Evolutionary conservation across 2,888 invertebrate species (phyloP), one percentile per base, ranked within the genome.

Genomic region (Erebia epiphron): DNA sequence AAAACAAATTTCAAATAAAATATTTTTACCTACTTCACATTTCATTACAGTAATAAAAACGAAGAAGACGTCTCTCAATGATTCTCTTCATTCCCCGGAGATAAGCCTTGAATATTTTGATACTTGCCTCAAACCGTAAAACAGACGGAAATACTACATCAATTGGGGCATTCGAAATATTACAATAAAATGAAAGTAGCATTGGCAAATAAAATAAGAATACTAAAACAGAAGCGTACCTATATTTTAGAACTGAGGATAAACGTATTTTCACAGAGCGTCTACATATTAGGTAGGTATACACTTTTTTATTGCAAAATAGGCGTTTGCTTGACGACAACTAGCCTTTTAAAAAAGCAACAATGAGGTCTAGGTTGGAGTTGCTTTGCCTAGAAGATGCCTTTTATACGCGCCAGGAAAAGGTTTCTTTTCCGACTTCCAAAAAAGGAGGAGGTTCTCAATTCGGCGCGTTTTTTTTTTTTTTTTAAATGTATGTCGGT

Each of bases 81-180:
- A 66, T 56, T 66, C 65, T 56, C 56, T 66, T 66, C 65, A 56
- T 43, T 66, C 65, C 65, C 65, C 18, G 18, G 56, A 66, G 56
- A 66, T 66, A 56, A 66, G 56, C 56, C 65, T 66, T 66, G 65
- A 66, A 66, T 66, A 66, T 66, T 66, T 66, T 66, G 65, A 66
- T 66, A 56, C 57, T 54, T 66, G 56, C 56, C 46, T 18, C 14
- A 21, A 66, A 1, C 43, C 21, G 57, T 66, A 66, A 66, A 66
- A 66, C 56, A 56, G 64, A 41, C 8, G 64, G 35, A 65, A 65
- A 41, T 54, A 65, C 54, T 65, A 65, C 64, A 54, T 54, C 64
- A 65, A 54, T 65, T 64, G 64, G 52, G n/a, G 54, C 54, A 54
- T 65, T 54, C 54, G 54, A 65, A 54, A 56, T 66, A 56, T 21